Conservation (phyloP, 2,797 vertebrate species). For the Epinephelus awoara region DNA sequence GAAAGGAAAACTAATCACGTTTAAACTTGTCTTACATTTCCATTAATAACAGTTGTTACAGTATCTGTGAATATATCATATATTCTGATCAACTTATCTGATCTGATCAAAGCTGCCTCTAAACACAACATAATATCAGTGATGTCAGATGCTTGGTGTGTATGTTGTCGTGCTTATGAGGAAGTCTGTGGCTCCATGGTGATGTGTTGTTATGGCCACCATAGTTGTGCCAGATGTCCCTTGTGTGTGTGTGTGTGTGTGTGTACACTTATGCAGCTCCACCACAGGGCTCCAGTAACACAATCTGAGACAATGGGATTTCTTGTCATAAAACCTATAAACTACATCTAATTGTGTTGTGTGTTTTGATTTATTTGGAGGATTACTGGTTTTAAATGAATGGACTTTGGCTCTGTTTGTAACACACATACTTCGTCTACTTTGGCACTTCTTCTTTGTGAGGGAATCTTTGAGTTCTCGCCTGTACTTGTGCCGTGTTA, state of each 20-base stretch:
- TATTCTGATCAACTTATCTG: conserved; percentile 5
- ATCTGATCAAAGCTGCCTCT: conserved; percentile 4
- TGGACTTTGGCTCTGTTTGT: too few species aligned
- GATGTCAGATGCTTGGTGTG: conserved; percentile 23
- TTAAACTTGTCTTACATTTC: conserved; percentile 8
- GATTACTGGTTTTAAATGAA: too few species aligned
- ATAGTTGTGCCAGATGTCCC: conserved; percentile 48
- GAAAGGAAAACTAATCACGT: conserved; percentile 26
- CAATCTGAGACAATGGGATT: too few species aligned
- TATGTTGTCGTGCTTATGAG: conserved; percentile 48
- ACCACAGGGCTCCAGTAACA: too few species aligned
- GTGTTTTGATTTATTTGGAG: too few species aligned
- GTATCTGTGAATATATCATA: conserved; percentile 9
- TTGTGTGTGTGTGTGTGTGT: conserved; percentile 14
- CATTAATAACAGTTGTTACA: neutral
- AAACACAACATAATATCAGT: conserved; percentile 1
- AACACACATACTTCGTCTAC: too few species aligned
- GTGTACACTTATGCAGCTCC: too few species aligned
- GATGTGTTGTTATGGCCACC: conserved; percentile 70
- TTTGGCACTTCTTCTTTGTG: too few species aligned
- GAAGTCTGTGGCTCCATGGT: conserved; percentile 59
- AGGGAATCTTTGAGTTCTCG: too few species aligned
- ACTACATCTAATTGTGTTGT: too few species aligned
- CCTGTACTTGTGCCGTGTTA: too few species aligned
- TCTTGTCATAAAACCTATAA: neutral